phyloP scores from a whole-genome alignment of 1,140 invertebrate genomes.

The Triops cancriformis region DNA sequence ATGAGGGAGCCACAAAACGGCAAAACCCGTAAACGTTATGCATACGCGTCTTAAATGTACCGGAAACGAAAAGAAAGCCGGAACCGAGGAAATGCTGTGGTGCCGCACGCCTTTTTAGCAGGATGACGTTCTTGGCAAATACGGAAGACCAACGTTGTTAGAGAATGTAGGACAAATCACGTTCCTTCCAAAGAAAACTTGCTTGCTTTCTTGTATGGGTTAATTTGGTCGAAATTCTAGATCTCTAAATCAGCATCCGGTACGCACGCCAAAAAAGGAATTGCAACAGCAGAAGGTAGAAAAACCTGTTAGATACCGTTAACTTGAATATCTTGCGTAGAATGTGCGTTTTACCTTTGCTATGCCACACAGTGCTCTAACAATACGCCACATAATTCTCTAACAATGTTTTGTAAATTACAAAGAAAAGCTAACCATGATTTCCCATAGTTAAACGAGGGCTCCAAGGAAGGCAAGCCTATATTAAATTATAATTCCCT shows the following conservation, averaged over 20 bases:
- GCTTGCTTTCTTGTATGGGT: not conserved
- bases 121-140: not conserved
- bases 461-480: too few species aligned
- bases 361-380: not conserved
- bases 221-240: not conserved
- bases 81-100: slow-evolving; percentile 1
- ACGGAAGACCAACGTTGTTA: slow-evolving; percentile 3
- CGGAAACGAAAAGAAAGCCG: slow-evolving; percentile 13
- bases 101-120: not conserved
- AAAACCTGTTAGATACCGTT: not conserved
- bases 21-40: not conserved
- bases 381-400: not conserved
- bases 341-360: not conserved
- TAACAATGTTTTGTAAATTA: not conserved
- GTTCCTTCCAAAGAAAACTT: not conserved
- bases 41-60: not conserved
- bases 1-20: not conserved
- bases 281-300: not conserved
- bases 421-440: not conserved
- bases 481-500: not conserved
- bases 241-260: not conserved
- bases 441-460: not conserved
- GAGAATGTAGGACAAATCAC: not conserved
- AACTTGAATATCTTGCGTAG: not conserved
- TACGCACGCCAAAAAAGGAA: not conserved